Evolutionary conservation across 2,797 vertebrate species (phyloP).

Genomic region (Poeciliopsis paucimaculata): DNA sequence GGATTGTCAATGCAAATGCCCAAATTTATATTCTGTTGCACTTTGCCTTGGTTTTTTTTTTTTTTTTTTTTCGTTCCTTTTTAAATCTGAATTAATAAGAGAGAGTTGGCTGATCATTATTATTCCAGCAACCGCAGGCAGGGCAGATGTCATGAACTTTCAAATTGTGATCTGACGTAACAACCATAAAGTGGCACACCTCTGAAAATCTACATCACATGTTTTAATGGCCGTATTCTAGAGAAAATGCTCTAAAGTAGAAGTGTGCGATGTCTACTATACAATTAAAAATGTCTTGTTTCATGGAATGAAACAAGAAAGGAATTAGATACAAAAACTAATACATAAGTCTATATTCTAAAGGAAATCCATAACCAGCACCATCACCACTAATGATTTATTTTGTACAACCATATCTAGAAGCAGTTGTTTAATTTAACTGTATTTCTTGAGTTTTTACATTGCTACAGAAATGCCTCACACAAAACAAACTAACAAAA

Average conservation of each 20-base stretch:
- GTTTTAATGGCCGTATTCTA: not conserved
- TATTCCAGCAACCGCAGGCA: constrained; percentile 32
- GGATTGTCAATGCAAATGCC: constrained; percentile 61
- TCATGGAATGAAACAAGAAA: not conserved
- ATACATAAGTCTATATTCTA: not conserved
- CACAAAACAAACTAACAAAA: not conserved
- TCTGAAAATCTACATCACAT: constrained; percentile 33
- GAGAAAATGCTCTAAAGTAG: not conserved
- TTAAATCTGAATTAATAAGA: constrained; percentile 48
- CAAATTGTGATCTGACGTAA: constrained; percentile 27
- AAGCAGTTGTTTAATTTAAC: not conserved
- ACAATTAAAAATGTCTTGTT: not conserved
- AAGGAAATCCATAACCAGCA: not conserved
- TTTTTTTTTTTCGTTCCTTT: constrained; percentile 3
- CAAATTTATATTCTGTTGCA: constrained; percentile 63
- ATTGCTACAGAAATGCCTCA: not conserved
- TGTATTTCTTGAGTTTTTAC: not conserved
- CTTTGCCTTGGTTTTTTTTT: constrained; percentile 17
- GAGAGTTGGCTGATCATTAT: constrained; percentile 10
- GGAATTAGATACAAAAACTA: not conserved
- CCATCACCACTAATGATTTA: not conserved
- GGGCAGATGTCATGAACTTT: constrained; percentile 43
- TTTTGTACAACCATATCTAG: not conserved
- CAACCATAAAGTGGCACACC: constrained; percentile 32
- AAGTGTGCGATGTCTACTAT: not conserved